phyloP scores from a whole-genome alignment of 2,888 invertebrate species.

The Ferdinandea cuprea region DNA sequence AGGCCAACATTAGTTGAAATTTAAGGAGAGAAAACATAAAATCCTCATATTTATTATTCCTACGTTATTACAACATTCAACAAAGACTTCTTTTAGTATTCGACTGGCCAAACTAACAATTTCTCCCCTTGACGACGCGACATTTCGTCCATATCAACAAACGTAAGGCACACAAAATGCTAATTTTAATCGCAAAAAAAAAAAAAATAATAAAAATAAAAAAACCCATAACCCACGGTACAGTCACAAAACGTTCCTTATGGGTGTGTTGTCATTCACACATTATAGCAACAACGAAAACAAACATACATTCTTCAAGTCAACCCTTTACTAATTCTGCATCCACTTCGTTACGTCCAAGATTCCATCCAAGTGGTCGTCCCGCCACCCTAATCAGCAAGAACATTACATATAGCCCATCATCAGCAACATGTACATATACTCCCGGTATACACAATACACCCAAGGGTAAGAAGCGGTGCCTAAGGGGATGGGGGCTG shows the following conservation, averaged over 20 bases:
- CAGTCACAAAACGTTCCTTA: slow-evolving; percentile 28
- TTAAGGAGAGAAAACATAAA: slow-evolving; percentile 17
- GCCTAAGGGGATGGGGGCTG: slow-evolving; percentile 48
- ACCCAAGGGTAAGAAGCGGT: slow-evolving; percentile 40
- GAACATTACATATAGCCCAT: slow-evolving; percentile 11
- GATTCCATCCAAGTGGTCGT: slow-evolving; percentile 44
- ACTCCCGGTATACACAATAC: too few relatives aligned
- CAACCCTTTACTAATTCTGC: slow-evolving; percentile 51
- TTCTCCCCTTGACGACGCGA: slow-evolving; percentile 31
- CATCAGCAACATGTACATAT: slow-evolving; percentile 24
- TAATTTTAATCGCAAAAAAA: slow-evolving; percentile 54
- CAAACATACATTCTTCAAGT: slow-evolving; percentile 49
- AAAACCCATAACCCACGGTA: slow-evolving; percentile 45
- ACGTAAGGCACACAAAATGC: slow-evolving; percentile 70
- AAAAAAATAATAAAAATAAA: slow-evolving; percentile 11
- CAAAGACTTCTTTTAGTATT: slow-evolving; percentile 59
- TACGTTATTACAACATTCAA: slow-evolving; percentile 18
- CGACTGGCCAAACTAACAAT: slow-evolving; percentile 28
- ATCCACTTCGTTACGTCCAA: slow-evolving; percentile 7
- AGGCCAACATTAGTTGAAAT: background rate
- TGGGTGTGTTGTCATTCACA: slow-evolving; percentile 64
- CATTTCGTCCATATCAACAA: slow-evolving; percentile 47
- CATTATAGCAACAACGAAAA: background rate
- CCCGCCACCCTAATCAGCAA: slow-evolving; percentile 70
- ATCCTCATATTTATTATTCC: slow-evolving; percentile 31